These are phyloP conservation scores for Plecturocebus donacophilus DNA, from an alignment of 2,113 vertebrate genomes.

Conservation along the genomic window DNA sequence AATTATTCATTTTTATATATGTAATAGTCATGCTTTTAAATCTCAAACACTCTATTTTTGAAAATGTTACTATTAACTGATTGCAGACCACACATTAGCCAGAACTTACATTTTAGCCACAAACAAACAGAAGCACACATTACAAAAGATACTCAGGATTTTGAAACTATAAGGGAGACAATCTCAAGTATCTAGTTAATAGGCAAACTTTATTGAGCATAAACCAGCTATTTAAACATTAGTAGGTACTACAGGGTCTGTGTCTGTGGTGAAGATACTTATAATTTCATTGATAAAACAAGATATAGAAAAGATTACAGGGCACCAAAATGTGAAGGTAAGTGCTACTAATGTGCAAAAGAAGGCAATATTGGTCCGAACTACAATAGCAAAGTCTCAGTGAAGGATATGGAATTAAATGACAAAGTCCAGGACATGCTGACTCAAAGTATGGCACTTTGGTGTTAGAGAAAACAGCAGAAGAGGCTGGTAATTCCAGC, in stretches of 20 bases:
- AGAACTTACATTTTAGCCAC: constrained; percentile 34
- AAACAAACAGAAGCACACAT: neutral
- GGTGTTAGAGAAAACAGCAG: neutral
- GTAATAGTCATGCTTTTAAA: neutral
- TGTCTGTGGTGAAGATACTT: neutral
- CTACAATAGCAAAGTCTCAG: neutral
- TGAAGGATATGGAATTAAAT: neutral
- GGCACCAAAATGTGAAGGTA: neutral
- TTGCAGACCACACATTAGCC: neutral
- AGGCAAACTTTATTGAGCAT: neutral
- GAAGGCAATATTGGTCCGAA: neutral
- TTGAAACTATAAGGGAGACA: neutral
- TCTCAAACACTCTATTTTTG: neutral
- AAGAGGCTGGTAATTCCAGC: neutral
- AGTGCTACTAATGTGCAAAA: neutral
- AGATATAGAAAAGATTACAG: neutral
- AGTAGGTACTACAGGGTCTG: neutral
- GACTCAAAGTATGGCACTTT: neutral
- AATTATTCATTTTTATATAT: neutral
- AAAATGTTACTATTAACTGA: neutral
- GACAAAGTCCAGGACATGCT: neutral
- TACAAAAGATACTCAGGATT: neutral
- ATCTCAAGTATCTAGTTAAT: neutral
- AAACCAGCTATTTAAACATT: neutral
- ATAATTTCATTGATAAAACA: neutral